A percentile compares a stretch with the other conserved stretches of the same genome.
These are phyloP conservation scores for Catonia carolina DNA, from an alignment of 2,888 invertebrate genomes.

Conservation along the genomic window DNA sequence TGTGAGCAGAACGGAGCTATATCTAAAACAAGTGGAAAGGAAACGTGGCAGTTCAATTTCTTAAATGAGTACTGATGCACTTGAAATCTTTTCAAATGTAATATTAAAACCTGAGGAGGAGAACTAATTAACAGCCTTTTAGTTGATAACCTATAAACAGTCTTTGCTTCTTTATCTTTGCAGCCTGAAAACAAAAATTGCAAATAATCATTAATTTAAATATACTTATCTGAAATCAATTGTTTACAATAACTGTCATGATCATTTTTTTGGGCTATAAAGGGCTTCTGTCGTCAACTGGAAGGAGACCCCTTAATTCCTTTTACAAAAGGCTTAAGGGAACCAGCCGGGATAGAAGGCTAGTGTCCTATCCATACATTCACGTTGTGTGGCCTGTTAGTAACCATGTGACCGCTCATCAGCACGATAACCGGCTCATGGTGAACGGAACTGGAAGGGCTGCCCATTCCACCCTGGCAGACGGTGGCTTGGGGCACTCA, in stretches of 20 bases:
- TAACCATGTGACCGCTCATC: too few species aligned
- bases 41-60: conserved; percentile 80
- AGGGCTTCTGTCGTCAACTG: too few species aligned
- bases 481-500: too few species aligned
- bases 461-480: too few species aligned
- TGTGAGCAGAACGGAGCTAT: conserved; percentile 84
- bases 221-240: neutral
- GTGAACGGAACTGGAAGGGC: too few species aligned
- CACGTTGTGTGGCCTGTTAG: too few species aligned
- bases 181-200: conserved; percentile 40
- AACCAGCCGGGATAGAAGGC: too few species aligned
- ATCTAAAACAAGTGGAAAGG: conserved; percentile 79
- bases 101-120: conserved; percentile 88
- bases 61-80: conserved; percentile 65
- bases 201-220: conserved; percentile 2
- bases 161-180: conserved; percentile 52
- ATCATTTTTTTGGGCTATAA: neutral
- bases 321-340: too few species aligned
- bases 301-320: too few species aligned
- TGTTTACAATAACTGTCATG: neutral
- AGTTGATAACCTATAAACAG: conserved; percentile 72
- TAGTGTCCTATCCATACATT: too few species aligned
- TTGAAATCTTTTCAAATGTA: conserved; percentile 95
- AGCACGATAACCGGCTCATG: too few species aligned
- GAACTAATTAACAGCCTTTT: conserved; percentile 80